Percentiles rank a stretch among this genome's conserved stretches.
Evolutionary conservation across 2,888 invertebrate genomes (phyloP).

Genomic region (Diogma glabrata): DNA sequence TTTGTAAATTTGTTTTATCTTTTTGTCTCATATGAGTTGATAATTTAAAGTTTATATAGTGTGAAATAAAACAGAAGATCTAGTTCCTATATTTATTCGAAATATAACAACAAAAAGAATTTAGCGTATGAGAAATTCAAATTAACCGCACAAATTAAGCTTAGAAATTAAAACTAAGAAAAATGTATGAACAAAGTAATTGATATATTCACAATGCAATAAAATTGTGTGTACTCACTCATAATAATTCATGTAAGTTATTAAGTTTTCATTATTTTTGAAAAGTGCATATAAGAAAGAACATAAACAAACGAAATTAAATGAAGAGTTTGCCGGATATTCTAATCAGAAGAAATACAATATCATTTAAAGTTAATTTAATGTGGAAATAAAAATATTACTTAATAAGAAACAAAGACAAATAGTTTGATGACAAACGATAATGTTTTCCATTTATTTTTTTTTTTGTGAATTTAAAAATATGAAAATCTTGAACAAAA

Average conservation of each 20-base stretch:
- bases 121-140: no score
- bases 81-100: slow-evolving; percentile 4
- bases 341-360: slow-evolving; percentile 14
- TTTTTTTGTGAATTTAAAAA: no score
- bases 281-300: background rate
- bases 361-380: background rate
- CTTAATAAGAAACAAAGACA: no score
- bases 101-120: background rate
- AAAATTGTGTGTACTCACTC: no score
- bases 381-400: slow-evolving; percentile 5
- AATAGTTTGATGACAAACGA: no score
- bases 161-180: no score
- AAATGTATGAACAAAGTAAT: background rate
- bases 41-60: slow-evolving; percentile 6
- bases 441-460: no score
- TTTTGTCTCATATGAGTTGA: background rate
- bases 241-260: background rate
- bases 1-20: no score
- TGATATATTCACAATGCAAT: background rate
- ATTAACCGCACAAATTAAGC: no score
- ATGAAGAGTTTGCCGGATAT: slow-evolving; percentile 14
- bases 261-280: background rate
- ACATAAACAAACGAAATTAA: no score
- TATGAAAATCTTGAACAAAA: no score
- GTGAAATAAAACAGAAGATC: slow-evolving; percentile 5